Evolutionary conservation across 2,113 vertebrate species (phyloP).

Genomic region (Leptocoma aspasia): DNA sequence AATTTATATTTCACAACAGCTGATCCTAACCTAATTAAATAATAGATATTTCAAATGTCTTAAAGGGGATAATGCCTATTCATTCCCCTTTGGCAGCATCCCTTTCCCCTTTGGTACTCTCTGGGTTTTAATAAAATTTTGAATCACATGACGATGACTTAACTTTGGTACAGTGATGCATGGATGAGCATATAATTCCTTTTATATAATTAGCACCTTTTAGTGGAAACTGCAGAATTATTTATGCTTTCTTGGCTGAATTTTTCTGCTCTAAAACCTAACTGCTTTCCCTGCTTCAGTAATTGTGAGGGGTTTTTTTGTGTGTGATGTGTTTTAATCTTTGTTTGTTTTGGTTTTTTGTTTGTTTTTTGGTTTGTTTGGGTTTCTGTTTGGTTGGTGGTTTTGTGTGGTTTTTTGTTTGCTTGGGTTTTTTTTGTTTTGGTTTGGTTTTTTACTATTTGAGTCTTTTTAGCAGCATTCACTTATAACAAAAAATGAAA

Average conservation of each 20-base stretch:
- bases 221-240: not conserved
- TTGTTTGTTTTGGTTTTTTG: not conserved
- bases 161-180: not conserved
- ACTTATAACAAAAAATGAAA: not conserved
- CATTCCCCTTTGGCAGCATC: not conserved
- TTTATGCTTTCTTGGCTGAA: not conserved
- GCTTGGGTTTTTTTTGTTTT: not conserved
- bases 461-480: not conserved
- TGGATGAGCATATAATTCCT: not conserved
- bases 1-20: not conserved
- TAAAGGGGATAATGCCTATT: not conserved
- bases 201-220: not conserved
- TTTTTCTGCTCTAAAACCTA: not conserved
- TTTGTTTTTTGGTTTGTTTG: not conserved
- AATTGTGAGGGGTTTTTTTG: not conserved
- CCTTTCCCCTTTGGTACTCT: not conserved
- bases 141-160: not conserved
- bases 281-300: not conserved
- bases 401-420: not conserved
- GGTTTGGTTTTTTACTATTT: not conserved
- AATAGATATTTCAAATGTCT: not conserved
- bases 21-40: not conserved
- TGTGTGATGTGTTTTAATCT: not conserved
- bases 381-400: not conserved
- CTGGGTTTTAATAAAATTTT: not conserved